These are phyloP conservation scores for Rallus limicola DNA, from an alignment of 2,113 vertebrate species.

Conservation along the genomic window DNA sequence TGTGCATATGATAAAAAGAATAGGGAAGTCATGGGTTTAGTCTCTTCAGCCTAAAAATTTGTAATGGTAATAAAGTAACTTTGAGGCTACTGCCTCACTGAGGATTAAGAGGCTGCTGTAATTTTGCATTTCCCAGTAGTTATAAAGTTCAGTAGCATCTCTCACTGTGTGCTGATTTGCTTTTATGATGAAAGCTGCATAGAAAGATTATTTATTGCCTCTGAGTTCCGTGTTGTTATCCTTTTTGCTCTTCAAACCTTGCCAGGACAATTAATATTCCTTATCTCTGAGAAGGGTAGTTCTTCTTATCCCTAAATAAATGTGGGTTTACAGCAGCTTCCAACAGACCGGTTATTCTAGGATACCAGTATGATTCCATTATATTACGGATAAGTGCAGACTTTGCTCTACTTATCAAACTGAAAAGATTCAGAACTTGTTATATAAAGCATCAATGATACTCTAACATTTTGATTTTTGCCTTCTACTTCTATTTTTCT, in stretches of 20 bases:
- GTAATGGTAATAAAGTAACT: neutral
- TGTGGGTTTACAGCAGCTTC: neutral
- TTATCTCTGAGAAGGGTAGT: neutral
- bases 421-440: neutral
- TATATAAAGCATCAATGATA: neutral
- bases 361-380: neutral
- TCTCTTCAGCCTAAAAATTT: neutral
- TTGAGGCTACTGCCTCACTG: neutral
- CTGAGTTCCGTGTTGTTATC: neutral
- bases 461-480: neutral
- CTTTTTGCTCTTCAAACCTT: constrained; percentile 6
- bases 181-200: neutral
- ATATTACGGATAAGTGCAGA: neutral
- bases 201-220: neutral
- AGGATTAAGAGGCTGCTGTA: neutral
- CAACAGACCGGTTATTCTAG: constrained; percentile 27
- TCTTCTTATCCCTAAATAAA: constrained; percentile 42
- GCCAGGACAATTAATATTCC: constrained; percentile 49
- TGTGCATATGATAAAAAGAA: neutral
- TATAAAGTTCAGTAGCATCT: neutral
- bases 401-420: constrained; percentile 26
- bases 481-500: neutral
- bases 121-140: neutral
- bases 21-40: neutral
- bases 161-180: neutral